Evolutionary conservation across 2,113 vertebrate species (phyloP).

Genomic region (Sinocyclocheilus rhinocerous): DNA sequence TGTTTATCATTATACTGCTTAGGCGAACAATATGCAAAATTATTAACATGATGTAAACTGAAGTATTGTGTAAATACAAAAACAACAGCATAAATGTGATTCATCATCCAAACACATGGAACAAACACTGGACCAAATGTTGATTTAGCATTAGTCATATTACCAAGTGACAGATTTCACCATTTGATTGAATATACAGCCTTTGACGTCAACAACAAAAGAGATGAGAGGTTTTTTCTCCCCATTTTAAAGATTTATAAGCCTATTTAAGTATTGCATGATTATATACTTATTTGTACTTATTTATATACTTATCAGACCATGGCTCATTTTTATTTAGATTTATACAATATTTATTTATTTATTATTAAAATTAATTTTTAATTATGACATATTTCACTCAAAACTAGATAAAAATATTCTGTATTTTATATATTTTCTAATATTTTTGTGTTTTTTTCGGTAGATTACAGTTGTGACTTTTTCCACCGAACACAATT

Average conservation of each 20-base stretch:
- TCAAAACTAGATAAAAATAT: too few species aligned
- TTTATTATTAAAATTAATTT: not conserved
- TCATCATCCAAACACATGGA: not conserved
- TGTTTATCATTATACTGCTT: not conserved
- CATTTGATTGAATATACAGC: not conserved
- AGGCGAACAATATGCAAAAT: not conserved
- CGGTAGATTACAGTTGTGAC: conserved; percentile 93
- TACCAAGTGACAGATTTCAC: not conserved
- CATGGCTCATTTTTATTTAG: not conserved
- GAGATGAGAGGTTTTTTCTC: not conserved
- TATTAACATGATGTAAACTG: not conserved
- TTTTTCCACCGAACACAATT: conserved; percentile 97
- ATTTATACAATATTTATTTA: too few species aligned
- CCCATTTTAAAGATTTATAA: not conserved
- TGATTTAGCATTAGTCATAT: not conserved
- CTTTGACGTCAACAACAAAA: not conserved
- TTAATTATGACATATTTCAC: not conserved
- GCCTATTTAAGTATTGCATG: not conserved
- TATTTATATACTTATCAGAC: too few species aligned
- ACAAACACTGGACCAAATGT: not conserved
- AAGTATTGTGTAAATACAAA: not conserved
- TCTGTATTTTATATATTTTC: not conserved
- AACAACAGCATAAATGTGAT: not conserved
- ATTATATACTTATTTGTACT: not conserved
- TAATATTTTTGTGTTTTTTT: not conserved